Evolutionary conservation across 2,113 vertebrate species (phyloP).

Genomic region (Heterotilapia buettikoferi): DNA sequence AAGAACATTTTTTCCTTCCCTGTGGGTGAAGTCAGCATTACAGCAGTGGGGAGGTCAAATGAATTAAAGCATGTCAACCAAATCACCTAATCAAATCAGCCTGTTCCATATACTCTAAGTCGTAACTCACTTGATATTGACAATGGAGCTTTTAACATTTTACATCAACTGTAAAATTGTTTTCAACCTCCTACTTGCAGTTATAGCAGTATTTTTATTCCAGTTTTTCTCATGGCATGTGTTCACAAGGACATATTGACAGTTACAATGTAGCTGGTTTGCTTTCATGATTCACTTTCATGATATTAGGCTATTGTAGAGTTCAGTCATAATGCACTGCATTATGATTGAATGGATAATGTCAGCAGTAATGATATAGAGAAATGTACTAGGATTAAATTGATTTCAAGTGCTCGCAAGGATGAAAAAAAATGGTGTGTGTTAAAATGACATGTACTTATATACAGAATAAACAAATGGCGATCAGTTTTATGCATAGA

Average conservation of each 20-base stretch:
- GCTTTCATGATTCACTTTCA: neutral
- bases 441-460: neutral
- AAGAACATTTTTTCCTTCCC: rapidly evolving
- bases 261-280: neutral
- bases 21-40: neutral
- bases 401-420: neutral
- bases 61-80: neutral
- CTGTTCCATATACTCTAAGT: neutral
- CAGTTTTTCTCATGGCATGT: neutral
- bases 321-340: neutral
- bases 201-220: neutral
- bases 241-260: neutral
- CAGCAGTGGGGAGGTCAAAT: neutral
- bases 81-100: neutral
- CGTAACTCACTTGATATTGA: neutral
- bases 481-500: neutral
- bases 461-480: neutral
- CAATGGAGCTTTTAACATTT: neutral
- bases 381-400: neutral
- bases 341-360: neutral
- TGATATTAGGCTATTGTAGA: neutral
- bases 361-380: neutral
- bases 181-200: neutral
- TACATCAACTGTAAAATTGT: neutral
- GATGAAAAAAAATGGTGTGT: neutral